Percentiles rank a stretch among this genome's conserved stretches.
Evolutionary conservation across 2,113 vertebrate genomes (phyloP).

Genomic region (Suricata suricatta): DNA sequence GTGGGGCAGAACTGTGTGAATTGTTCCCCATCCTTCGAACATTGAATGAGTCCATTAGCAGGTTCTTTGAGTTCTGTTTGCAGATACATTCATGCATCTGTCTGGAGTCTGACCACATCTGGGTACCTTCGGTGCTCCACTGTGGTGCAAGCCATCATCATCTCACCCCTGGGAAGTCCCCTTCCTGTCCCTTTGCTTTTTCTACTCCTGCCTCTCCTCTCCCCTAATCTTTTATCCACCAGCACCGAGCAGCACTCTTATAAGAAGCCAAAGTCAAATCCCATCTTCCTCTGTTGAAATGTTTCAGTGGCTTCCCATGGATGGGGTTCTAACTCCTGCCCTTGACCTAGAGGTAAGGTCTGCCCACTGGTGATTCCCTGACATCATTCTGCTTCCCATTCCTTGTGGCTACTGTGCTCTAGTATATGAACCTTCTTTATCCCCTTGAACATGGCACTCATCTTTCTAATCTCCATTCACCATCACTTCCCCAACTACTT

Average conservation of each 20-base stretch:
- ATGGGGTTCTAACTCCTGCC: neutral
- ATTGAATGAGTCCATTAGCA: neutral
- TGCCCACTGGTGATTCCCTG: neutral
- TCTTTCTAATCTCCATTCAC: neutral
- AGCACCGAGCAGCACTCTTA: neutral
- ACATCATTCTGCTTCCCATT: neutral
- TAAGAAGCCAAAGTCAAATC: neutral
- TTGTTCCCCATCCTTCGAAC: neutral
- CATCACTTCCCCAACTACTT: neutral
- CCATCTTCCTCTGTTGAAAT: neutral
- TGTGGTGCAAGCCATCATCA: neutral
- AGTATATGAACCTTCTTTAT: neutral
- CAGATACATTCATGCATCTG: fast-evolving
- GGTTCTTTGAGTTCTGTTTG: neutral
- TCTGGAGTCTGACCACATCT: neutral
- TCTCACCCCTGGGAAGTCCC: neutral
- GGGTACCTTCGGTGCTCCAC: fast-evolving
- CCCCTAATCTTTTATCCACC: neutral
- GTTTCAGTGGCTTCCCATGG: neutral
- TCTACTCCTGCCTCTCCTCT: neutral
- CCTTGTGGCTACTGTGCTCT: fast-evolving
- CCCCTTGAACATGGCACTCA: neutral
- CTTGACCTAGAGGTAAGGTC: neutral
- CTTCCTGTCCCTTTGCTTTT: fast-evolving
- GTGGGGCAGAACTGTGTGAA: neutral